These are phyloP conservation scores for Tholera decimalis DNA, from an alignment of 2,888 invertebrate genomes.

Conservation along the genomic window DNA sequence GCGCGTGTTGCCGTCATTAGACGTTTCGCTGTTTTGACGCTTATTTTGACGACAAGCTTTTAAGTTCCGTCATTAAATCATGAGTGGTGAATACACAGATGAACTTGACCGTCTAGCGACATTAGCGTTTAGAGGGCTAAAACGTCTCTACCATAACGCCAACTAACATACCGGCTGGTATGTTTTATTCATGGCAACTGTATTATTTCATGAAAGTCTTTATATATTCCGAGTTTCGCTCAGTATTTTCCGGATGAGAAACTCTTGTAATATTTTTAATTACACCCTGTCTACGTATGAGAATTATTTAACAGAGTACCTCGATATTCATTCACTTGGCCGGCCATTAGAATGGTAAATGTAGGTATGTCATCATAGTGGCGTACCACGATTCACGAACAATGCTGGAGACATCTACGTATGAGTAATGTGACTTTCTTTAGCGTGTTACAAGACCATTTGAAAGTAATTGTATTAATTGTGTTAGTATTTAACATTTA, in stretches of 20 bases:
- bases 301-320: constrained; percentile 54
- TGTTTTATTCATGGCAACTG: constrained; percentile 60
- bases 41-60: constrained; percentile 72
- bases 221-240: constrained; percentile 58
- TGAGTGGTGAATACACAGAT: constrained; percentile 60
- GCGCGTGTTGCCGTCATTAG: constrained; percentile 53
- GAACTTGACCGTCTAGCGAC: constrained; percentile 33
- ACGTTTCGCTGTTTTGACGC: constrained; percentile 63
- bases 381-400: constrained; percentile 33
- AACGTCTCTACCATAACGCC: constrained; percentile 18
- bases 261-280: constrained; percentile 65
- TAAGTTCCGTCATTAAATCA: constrained; percentile 73
- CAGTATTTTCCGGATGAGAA: constrained; percentile 66
- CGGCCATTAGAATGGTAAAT: constrained; percentile 67
- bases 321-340: constrained; percentile 59
- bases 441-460: constrained; percentile 54
- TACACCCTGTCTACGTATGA: constrained; percentile 49
- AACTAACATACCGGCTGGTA: constrained; percentile 15
- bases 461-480: constrained; percentile 42
- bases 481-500: constrained; percentile 12
- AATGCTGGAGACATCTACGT: constrained; percentile 46
- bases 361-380: constrained; percentile 63
- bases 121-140: constrained; percentile 15
- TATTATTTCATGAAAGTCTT: constrained; percentile 60
- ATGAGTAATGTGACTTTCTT: constrained; percentile 63